phyloP scores from a whole-genome alignment of 2,888 invertebrate species.

The Trissolcus brochymenae region DNA sequence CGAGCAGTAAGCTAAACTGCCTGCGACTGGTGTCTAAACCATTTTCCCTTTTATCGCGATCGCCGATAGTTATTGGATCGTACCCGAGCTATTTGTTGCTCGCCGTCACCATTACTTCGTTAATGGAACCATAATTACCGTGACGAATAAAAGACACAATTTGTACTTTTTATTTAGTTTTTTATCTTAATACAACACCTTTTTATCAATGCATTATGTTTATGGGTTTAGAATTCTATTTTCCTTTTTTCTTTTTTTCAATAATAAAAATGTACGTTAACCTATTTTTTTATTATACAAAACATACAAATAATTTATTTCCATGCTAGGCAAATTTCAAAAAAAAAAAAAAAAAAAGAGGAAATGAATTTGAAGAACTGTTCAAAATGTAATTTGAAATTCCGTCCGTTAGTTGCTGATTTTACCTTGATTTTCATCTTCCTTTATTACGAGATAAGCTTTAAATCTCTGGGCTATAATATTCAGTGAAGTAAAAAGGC shows the following conservation, averaged over 20 bases:
- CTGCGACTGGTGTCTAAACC: slow-evolving; percentile 70
- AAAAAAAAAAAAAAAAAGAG: no score
- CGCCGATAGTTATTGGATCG: slow-evolving; percentile 73
- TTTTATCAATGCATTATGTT: neutral
- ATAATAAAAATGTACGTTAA: neutral
- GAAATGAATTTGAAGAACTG: no score
- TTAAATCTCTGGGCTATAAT: slow-evolving; percentile 23
- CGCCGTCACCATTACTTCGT: slow-evolving; percentile 63
- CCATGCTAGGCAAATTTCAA: neutral
- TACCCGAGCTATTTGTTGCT: slow-evolving; percentile 72
- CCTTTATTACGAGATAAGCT: slow-evolving; percentile 26
- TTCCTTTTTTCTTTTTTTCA: neutral
- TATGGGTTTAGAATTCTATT: neutral
- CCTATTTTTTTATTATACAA: neutral
- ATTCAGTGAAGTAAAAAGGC: slow-evolving; percentile 28
- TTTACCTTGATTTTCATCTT: slow-evolving; percentile 13
- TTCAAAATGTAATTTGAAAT: neutral
- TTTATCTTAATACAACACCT: neutral
- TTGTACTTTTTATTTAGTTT: slow-evolving; percentile 8
- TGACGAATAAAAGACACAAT: slow-evolving; percentile 66
- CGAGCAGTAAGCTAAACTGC: slow-evolving; percentile 65
- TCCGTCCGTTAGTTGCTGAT: slow-evolving; percentile 20
- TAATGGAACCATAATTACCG: slow-evolving; percentile 75
- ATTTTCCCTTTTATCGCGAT: slow-evolving; percentile 69
- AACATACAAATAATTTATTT: neutral